phyloP scores from a whole-genome alignment of 2,797 vertebrate genomes.

The Esox lucius region DNA sequence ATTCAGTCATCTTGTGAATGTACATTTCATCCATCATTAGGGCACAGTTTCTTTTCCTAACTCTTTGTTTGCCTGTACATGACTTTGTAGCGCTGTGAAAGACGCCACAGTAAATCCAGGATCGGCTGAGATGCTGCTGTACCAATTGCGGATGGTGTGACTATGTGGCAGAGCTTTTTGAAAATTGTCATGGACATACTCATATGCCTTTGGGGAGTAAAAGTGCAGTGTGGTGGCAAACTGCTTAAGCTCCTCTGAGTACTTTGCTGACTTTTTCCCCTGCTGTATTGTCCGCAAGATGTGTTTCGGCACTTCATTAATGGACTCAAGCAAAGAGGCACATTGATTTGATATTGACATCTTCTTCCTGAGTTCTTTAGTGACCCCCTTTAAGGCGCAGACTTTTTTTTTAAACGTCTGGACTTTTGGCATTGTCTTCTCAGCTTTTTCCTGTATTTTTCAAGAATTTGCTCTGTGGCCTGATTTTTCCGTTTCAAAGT shows the following conservation, averaged over 20 bases:
- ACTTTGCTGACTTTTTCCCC: neutral
- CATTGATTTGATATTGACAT: too few relatives aligned
- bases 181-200: constrained; percentile 2
- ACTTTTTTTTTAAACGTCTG: too few relatives aligned
- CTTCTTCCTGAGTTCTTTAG: too few relatives aligned
- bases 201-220: neutral
- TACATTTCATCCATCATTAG: constrained; percentile 21
- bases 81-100: neutral
- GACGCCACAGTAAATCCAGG: constrained; percentile 13
- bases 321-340: neutral
- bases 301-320: neutral
- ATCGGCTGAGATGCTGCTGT: neutral
- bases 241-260: neutral
- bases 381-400: too few relatives aligned
- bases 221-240: constrained; percentile 6
- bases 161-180: constrained; percentile 1
- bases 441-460: too few relatives aligned
- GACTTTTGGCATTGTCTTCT: too few relatives aligned
- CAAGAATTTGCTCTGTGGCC: too few relatives aligned
- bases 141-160: neutral
- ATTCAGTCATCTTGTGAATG: constrained; percentile 1
- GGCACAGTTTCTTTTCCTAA: constrained; percentile 13
- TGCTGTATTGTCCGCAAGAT: neutral
- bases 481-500: too few relatives aligned
- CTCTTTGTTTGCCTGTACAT: neutral